phyloP scores from a whole-genome alignment of 2,113 vertebrate species.

The Tyto alba region DNA sequence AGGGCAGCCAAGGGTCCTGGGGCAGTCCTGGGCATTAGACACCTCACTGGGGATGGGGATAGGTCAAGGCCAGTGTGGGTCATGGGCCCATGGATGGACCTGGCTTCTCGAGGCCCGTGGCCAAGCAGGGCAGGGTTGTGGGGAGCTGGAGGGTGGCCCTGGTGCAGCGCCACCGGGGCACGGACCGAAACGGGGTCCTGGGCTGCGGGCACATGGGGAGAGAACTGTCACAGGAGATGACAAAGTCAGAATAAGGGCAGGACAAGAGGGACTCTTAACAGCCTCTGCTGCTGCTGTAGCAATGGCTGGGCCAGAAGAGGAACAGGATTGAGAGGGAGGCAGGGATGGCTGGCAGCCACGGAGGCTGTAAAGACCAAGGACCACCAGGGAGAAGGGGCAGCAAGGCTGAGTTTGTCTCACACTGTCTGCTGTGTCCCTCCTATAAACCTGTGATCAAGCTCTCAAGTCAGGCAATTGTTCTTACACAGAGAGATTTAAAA shows the following conservation, averaged over 20 bases:
- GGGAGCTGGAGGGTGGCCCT: not conserved
- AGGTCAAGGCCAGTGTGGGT: too few relatives aligned
- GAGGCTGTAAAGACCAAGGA: not conserved
- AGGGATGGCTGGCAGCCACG: not conserved
- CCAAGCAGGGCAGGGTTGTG: not conserved
- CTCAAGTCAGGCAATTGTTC: not conserved
- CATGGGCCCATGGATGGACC: fast-evolving
- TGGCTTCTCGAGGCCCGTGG: not conserved
- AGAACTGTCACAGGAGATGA: not conserved
- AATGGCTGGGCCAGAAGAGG: not conserved
- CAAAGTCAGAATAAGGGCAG: not conserved
- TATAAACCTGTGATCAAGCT: not conserved
- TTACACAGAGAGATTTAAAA: not conserved
- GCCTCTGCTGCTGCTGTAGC: not conserved
- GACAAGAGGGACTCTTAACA: not conserved
- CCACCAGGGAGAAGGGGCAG: not conserved
- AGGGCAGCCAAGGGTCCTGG: not conserved
- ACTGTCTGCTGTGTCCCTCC: not conserved
- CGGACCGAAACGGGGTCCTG: not conserved
- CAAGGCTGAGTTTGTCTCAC: not conserved
- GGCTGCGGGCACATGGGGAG: not conserved
- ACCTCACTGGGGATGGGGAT: not conserved
- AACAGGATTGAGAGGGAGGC: not conserved
- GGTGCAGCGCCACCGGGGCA: not conserved
- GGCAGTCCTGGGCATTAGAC: not conserved